Percentiles rank a stretch among this genome's conserved stretches.
phyloP scores from a whole-genome alignment of 2,888 invertebrate species.

The Calameuta filiformis region DNA sequence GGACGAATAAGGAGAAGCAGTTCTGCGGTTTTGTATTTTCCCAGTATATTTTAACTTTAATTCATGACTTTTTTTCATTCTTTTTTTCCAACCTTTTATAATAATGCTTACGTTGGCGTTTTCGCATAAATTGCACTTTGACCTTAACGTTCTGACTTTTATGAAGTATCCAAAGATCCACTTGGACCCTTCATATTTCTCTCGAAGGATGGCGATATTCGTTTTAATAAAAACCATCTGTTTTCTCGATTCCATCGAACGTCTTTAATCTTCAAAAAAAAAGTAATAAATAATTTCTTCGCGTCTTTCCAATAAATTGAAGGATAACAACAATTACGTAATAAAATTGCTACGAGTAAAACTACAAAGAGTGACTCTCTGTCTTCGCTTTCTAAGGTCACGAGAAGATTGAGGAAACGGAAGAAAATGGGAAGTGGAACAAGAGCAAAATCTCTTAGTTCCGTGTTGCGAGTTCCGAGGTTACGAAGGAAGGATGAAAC shows the following conservation, averaged over 20 bases:
- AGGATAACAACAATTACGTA: background rate
- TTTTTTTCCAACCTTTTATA: too few species aligned
- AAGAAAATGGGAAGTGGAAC: background rate
- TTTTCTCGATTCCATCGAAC: background rate
- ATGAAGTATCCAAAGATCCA: too few species aligned
- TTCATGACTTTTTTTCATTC: too few species aligned
- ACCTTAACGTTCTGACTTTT: too few species aligned
- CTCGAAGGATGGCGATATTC: background rate
- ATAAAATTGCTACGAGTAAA: background rate
- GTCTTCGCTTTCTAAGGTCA: background rate
- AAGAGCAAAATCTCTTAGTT: background rate
- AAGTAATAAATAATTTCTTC: background rate
- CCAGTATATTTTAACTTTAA: too few species aligned
- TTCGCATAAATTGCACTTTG: too few species aligned
- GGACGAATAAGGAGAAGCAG: too few species aligned
- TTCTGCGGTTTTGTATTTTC: too few species aligned
- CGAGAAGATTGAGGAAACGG: background rate
- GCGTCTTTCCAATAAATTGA: background rate
- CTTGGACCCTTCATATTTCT: too few species aligned
- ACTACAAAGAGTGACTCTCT: background rate
- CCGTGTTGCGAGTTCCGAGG: conserved; percentile 26
- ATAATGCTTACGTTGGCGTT: too few species aligned
- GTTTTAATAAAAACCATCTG: background rate
- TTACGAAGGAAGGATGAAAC: conserved; percentile 50
- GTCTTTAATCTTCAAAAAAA: background rate